Conservation (phyloP, 2,113 vertebrate species). For the Plotosus lineatus region DNA sequence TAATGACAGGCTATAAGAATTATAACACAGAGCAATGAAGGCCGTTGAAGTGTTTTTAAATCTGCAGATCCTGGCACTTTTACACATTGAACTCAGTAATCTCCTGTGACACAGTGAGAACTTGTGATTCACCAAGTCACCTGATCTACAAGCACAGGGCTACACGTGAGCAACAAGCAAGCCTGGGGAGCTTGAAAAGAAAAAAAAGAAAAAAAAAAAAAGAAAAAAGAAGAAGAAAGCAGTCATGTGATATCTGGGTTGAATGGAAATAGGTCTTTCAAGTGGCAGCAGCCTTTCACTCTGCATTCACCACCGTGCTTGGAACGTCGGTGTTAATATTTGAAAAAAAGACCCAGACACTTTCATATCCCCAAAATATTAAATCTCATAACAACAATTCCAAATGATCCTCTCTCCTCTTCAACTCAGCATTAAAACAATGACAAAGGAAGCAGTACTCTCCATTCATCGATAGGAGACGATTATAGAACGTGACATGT, state of each 20-base stretch:
- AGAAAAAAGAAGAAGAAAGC: neutral
- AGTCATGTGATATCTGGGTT: neutral
- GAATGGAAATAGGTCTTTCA: neutral
- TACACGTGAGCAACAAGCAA: slow-evolving; percentile 40
- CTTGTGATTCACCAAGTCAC: slow-evolving; percentile 69
- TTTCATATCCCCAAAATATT: neutral
- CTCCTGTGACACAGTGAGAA: slow-evolving; percentile 47
- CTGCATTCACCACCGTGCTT: neutral
- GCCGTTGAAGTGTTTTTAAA: neutral
- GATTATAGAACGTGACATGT: slow-evolving; percentile 58
- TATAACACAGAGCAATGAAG: neutral
- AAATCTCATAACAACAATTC: neutral
- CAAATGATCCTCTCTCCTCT: neutral
- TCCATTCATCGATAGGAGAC: slow-evolving; percentile 21
- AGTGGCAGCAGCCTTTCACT: neutral
- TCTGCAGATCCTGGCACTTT: neutral
- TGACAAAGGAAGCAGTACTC: neutral
- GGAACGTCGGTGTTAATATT: neutral
- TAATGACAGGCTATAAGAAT: slow-evolving; percentile 6
- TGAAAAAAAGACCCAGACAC: neutral
- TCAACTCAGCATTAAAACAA: neutral
- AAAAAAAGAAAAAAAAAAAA: neutral
- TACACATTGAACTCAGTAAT: slow-evolving; percentile 41
- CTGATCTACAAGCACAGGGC: slow-evolving; percentile 60
- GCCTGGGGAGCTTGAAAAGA: slow-evolving; percentile 4